Evolutionary conservation across 2,113 vertebrate species (phyloP).

Genomic region (Melanocharis versteri): DNA sequence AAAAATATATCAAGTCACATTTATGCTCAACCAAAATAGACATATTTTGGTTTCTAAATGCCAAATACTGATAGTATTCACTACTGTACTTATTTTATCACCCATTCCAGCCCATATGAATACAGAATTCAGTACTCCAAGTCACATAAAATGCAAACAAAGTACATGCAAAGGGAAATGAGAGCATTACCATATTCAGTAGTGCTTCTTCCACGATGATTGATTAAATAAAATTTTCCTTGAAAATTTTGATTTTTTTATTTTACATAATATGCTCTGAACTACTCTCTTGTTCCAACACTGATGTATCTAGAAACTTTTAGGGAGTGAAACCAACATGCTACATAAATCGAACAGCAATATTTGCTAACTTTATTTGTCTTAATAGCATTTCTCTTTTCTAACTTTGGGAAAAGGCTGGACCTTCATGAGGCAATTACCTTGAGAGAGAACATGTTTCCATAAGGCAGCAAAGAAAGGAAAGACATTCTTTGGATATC

Average conservation of each 20-base stretch:
- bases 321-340: not conserved
- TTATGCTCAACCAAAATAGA: not conserved
- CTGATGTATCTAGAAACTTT: not conserved
- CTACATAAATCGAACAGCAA: not conserved
- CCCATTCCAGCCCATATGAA: not conserved
- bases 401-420: not conserved
- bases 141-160: not conserved
- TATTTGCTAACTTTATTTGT: not conserved
- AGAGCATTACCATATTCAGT: not conserved
- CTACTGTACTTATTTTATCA: not conserved
- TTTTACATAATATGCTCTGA: not conserved
- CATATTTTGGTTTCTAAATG: not conserved
- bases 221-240: not conserved
- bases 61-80: not conserved
- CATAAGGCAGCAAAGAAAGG: not conserved
- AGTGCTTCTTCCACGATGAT: not conserved
- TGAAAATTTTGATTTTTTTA: not conserved
- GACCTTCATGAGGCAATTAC: not conserved
- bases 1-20: not conserved
- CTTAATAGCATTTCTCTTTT: not conserved
- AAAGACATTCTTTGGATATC: not conserved
- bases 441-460: not conserved
- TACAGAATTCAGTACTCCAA: not conserved
- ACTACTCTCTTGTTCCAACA: not conserved
- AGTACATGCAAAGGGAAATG: not conserved